These are phyloP conservation scores for Ridgeia piscesae DNA, from an alignment of 1,140 invertebrate genomes.

Conservation along the genomic window DNA sequence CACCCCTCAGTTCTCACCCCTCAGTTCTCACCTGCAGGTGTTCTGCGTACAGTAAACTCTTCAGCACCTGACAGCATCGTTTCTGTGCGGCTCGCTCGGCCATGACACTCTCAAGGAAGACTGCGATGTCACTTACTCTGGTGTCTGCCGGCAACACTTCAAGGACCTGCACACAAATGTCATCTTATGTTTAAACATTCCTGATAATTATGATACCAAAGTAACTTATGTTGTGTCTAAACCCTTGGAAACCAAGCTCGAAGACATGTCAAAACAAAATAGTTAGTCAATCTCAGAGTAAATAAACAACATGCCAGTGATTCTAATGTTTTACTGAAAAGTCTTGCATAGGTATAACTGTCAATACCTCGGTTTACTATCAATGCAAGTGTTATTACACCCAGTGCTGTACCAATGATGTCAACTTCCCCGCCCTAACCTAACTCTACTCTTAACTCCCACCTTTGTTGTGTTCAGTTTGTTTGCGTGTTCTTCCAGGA, in stretches of 20 bases:
- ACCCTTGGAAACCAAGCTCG: too few species aligned
- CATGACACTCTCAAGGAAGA: constrained; percentile 77
- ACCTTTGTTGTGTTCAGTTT: constrained; percentile 79
- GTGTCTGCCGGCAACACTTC: constrained; percentile 76
- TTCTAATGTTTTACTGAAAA: too few species aligned
- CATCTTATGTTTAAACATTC: too few species aligned
- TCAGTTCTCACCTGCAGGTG: constrained; percentile 67
- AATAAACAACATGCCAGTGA: too few species aligned
- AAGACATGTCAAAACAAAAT: too few species aligned
- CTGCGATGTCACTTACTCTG: constrained; percentile 70
- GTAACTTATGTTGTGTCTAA: too few species aligned
- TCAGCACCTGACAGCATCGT: constrained; percentile 74
- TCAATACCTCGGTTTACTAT: too few species aligned
- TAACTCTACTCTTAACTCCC: background rate
- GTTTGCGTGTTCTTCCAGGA: constrained; percentile 79
- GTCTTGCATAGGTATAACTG: too few species aligned
- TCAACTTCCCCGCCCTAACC: background rate
- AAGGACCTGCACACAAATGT: constrained; percentile 68
- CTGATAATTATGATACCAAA: too few species aligned
- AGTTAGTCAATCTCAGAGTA: too few species aligned
- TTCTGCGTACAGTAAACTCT: constrained; percentile 80
- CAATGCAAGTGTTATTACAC: too few species aligned
- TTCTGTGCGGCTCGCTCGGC: constrained; percentile 73
- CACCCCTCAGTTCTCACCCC: background rate
- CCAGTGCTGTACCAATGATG: background rate